phyloP scores from a whole-genome alignment of 1,140 invertebrate genomes.

The Lordiphosa clarofinis region DNA sequence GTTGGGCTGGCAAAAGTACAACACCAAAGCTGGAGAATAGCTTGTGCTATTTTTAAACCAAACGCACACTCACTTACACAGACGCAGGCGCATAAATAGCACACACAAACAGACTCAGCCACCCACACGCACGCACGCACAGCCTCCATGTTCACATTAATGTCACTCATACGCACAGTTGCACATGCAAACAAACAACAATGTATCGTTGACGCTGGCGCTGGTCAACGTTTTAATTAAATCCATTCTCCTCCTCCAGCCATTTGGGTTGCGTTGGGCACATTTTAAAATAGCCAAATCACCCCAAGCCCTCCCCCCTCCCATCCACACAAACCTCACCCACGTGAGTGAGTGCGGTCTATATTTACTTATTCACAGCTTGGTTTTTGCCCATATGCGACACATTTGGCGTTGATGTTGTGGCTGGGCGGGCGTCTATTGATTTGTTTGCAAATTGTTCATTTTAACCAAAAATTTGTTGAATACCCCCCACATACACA shows the following conservation, averaged over 20 bases:
- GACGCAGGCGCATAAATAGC: constrained; percentile 75
- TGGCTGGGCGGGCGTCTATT: constrained; percentile 30
- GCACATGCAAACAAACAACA: constrained; percentile 60
- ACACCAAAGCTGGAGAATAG: constrained; percentile 41
- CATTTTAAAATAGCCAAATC: constrained; percentile 72
- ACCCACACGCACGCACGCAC: constrained; percentile 21
- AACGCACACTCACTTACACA: constrained; percentile 38
- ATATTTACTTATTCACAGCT: constrained; percentile 69
- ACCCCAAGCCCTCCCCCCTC: constrained; percentile 15
- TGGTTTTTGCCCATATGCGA: constrained; percentile 49
- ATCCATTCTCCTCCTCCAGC: constrained; percentile 41
- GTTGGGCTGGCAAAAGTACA: constrained; percentile 72
- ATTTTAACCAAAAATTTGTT: constrained; percentile 28
- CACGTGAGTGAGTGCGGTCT: constrained; percentile 41
- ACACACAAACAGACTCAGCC: no score
- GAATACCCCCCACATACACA: constrained; percentile 3
- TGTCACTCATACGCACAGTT: constrained; percentile 76
- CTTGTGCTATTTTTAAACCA: constrained; percentile 76
- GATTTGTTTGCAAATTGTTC: constrained; percentile 34
- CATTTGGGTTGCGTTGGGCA: constrained; percentile 23
- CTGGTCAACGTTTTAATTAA: constrained; percentile 76
- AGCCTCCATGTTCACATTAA: constrained; percentile 68
- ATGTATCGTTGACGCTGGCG: constrained; percentile 26
- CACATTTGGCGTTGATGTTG: constrained; percentile 57
- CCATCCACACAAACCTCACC: constrained; percentile 4